These are phyloP conservation scores for Hypolimnas misippus DNA, from an alignment of 2,888 invertebrate species.

Conservation along the genomic window DNA sequence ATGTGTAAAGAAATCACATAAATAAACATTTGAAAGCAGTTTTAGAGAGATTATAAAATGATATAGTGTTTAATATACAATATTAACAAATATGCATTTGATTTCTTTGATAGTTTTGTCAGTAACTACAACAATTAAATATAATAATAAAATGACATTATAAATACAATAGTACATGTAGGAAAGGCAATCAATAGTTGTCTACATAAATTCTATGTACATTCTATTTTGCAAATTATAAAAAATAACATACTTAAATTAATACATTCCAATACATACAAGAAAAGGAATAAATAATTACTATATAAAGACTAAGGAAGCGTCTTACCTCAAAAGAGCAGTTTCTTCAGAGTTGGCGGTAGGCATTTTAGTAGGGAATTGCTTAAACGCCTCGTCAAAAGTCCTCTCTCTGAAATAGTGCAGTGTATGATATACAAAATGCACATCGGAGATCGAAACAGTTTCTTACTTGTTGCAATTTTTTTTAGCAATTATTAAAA, in stretches of 20 bases:
- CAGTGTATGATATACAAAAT: slow-evolving; percentile 28
- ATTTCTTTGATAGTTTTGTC: no score
- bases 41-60: no score
- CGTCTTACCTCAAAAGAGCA: slow-evolving; percentile 93
- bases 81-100: no score
- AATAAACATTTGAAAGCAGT: no score
- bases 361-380: slow-evolving; percentile 85
- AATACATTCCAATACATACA: neutral
- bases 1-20: no score
- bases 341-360: slow-evolving; percentile 92
- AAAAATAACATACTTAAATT: slow-evolving; percentile 6
- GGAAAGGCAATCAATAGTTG: neutral
- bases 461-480: neutral
- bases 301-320: slow-evolving; percentile 7
- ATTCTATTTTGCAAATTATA: slow-evolving; percentile 4
- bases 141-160: no score
- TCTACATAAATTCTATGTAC: neutral
- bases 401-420: slow-evolving; percentile 65
- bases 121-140: no score
- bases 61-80: no score
- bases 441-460: neutral
- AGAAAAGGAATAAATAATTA: slow-evolving; percentile 7
- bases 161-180: no score
- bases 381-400: slow-evolving; percentile 40
- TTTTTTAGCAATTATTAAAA: neutral